Conservation (phyloP, 2,888 invertebrate genomes). For the Chrysina gloriosa region DNA sequence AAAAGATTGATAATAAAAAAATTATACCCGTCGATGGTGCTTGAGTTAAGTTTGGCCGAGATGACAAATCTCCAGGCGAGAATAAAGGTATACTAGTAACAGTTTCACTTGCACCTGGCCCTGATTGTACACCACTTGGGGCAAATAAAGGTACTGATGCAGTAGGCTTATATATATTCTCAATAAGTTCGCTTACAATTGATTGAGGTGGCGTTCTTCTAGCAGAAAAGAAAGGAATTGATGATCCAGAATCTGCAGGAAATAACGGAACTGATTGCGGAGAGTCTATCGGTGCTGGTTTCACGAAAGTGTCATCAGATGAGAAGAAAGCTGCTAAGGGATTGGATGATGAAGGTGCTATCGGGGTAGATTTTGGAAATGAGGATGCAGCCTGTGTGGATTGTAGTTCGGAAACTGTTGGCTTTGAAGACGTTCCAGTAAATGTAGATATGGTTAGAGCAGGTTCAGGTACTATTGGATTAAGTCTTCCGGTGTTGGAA, state of each 20-base stretch:
- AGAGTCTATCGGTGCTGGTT: no score
- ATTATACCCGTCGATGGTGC: conserved; percentile 11
- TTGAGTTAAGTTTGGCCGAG: not conserved
- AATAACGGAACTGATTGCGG: not conserved
- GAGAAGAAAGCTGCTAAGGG: no score
- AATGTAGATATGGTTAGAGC: conserved; percentile 1
- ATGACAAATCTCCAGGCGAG: conserved; percentile 39
- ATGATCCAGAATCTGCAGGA: conserved; percentile 5
- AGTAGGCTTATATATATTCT: not conserved
- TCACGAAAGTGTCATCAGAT: no score
- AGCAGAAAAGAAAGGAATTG: conserved; percentile 5
- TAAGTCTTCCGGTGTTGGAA: not conserved
- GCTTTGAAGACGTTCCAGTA: not conserved
- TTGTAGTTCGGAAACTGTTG: not conserved
- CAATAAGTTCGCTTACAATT: not conserved
- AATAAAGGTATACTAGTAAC: conserved; percentile 54
- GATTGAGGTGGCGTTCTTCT: not conserved
- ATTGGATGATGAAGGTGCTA: no score
- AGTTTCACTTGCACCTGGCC: not conserved
- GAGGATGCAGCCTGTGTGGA: not conserved
- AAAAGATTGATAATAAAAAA: not conserved
- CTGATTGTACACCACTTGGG: not conserved
- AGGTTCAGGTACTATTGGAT: not conserved
- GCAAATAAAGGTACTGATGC: not conserved
- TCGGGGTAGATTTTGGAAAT: not conserved